Evolutionary conservation across 2,888 invertebrate genomes (phyloP).

Genomic region (Cartodere bifasciata): DNA sequence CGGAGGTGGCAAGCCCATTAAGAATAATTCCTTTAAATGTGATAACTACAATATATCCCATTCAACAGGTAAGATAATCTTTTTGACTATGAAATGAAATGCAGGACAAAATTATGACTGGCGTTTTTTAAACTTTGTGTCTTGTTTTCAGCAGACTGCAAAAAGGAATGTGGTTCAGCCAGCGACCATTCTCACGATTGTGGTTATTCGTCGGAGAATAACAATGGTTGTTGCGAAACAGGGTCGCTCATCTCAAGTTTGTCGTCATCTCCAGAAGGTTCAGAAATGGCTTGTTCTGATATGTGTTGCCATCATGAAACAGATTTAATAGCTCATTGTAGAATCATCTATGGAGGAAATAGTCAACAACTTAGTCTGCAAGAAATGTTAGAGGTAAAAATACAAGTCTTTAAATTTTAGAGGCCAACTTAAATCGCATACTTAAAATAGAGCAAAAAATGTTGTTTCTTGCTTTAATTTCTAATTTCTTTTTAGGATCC

Average conservation of each 20-base stretch:
- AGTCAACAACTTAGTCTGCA: slow-evolving; percentile 53
- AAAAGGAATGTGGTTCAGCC: slow-evolving; percentile 45
- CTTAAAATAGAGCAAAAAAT: too few species aligned
- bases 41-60: slow-evolving; percentile 21
- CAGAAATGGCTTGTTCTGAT: slow-evolving; percentile 81
- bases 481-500: slow-evolving; percentile 46
- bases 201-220: slow-evolving; percentile 79
- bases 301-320: slow-evolving; percentile 70
- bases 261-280: slow-evolving; percentile 78
- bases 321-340: slow-evolving; percentile 26
- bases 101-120: too few species aligned
- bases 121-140: too few species aligned
- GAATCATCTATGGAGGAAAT: slow-evolving; percentile 34
- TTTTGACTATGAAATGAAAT: too few species aligned
- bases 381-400: slow-evolving; percentile 66
- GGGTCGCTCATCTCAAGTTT: slow-evolving; percentile 61
- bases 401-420: too few species aligned
- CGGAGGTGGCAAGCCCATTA: slow-evolving; percentile 14
- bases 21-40: slow-evolving; percentile 22
- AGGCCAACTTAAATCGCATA: too few species aligned
- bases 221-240: slow-evolving; percentile 56
- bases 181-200: slow-evolving; percentile 69
- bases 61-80: slow-evolving; percentile 13
- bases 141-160: slow-evolving; percentile 12
- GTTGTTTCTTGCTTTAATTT: too few species aligned